phyloP scores from a whole-genome alignment of 2,888 invertebrate genomes.

The Aphodius sticticus region DNA sequence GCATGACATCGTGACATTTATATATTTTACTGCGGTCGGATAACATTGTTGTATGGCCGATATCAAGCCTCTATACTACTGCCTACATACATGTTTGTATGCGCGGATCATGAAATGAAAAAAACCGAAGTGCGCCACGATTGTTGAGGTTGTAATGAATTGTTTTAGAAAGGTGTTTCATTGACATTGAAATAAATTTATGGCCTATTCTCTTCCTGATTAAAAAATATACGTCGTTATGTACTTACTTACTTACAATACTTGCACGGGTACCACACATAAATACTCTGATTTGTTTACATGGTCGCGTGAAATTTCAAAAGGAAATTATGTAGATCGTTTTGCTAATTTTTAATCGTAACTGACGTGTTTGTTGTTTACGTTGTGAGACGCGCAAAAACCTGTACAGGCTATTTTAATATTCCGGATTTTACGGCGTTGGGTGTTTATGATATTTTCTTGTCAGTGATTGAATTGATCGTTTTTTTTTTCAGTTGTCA shows the following conservation, averaged over 20 bases:
- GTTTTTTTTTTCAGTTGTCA: neutral
- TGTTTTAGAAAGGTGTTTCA: conserved; percentile 4
- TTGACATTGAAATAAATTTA: conserved; percentile 4
- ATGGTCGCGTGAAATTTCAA: neutral
- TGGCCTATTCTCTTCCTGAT: neutral
- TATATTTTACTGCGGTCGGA: neutral
- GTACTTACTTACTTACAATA: neutral
- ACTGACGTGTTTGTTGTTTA: neutral
- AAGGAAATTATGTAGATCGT: neutral
- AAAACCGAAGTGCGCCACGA: neutral
- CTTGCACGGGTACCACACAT: neutral
- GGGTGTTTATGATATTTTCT: neutral
- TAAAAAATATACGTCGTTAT: neutral
- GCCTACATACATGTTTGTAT: neutral
- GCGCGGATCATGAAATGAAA: neutral
- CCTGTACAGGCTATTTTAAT: neutral
- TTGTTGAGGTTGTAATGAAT: neutral
- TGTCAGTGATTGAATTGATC: neutral
- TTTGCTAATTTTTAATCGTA: neutral
- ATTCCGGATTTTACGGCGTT: neutral
- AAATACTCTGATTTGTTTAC: neutral
- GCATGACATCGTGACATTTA: conserved; percentile 4
- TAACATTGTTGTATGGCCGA: neutral
- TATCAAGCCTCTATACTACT: neutral
- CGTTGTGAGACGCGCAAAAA: neutral